Evolutionary conservation across 2,113 vertebrate genomes (phyloP), one percentile per base, ranked within the genome.

Genomic region (Mixornis gularis): DNA sequence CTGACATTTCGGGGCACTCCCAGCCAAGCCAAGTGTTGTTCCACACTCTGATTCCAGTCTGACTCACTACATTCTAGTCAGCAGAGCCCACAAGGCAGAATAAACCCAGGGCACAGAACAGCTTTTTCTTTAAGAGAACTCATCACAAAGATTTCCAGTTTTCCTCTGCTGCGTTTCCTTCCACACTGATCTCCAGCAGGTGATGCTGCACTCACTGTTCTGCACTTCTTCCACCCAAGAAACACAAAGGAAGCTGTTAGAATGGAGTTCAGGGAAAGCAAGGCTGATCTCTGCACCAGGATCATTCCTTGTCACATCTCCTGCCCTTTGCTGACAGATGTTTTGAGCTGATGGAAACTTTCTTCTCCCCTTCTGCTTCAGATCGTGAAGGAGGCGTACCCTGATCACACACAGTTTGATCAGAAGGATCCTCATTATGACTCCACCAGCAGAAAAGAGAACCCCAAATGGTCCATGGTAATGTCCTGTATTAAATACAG

Each of bases 391-490:
- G 98, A 99, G 93, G 97, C 98, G 1, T 99, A 99, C 48, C 98
- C 98, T 77, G 99, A 99, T 94, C 98, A 99, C 95, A 99, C 99
- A n/a, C 99, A 99, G 95, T 99, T 99, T 97, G 98, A 99, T 94
- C 98, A 98, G 95, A 98, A 98, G 63, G 98, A 97, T 76, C 98
- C 97, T 56, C 98, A 99, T 64, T 99, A 98, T 41, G 99, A 99
- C 70, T 96, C 98, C 36, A 97, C 96, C 94, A 99, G 99, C 97
- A 98, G 97, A 95, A 94, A 97, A 51, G 98, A 99, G 83, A 98
- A 98, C 87, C 99, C 99, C 65, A 99, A 98, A 84, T 99, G 99
- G 99, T 99, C 97, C 80, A 99, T 99, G 99, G 99, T 99, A 96
- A 97, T 40, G 83, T 76, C 43, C 40, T 55, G 26, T 36, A 43